Evolutionary conservation across 2,797 vertebrate species (phyloP).

Genomic region (Sebastes reedi): DNA sequence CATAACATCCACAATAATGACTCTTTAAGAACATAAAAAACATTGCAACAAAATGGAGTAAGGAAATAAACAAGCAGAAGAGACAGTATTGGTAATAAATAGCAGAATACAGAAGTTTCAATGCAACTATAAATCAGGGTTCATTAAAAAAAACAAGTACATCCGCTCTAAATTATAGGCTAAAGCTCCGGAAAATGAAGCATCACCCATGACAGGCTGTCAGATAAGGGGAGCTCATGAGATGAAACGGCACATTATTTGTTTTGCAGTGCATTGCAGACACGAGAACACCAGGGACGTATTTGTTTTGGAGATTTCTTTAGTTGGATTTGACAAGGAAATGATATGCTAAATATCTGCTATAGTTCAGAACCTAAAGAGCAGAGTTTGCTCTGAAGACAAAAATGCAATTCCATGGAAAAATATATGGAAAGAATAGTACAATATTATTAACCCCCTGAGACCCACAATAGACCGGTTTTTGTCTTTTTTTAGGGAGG

Average conservation of each 20-base stretch:
- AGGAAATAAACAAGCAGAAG: neutral
- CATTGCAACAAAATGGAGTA: neutral
- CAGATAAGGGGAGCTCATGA: neutral
- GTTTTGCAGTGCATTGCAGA: neutral
- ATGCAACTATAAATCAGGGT: neutral
- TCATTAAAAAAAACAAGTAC: neutral
- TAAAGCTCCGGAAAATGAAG: neutral
- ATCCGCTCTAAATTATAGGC: neutral
- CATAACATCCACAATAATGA: neutral
- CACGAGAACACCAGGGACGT: neutral
- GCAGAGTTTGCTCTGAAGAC: neutral
- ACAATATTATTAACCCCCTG: neutral
- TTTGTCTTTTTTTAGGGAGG: too few relatives aligned
- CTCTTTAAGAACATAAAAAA: neutral
- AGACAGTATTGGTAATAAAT: slow-evolving; percentile 1
- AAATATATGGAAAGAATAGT: neutral
- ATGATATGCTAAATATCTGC: neutral
- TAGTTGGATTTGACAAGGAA: neutral
- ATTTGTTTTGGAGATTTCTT: neutral
- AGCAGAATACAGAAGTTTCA: neutral
- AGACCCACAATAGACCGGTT: too few relatives aligned
- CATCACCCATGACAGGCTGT: neutral
- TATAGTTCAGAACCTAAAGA: neutral
- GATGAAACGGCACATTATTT: neutral
- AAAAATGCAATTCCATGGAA: neutral